Evolutionary conservation across 2,888 invertebrate species (phyloP), one percentile per base, ranked within the genome.

Genomic region (Tachina grossa): DNA sequence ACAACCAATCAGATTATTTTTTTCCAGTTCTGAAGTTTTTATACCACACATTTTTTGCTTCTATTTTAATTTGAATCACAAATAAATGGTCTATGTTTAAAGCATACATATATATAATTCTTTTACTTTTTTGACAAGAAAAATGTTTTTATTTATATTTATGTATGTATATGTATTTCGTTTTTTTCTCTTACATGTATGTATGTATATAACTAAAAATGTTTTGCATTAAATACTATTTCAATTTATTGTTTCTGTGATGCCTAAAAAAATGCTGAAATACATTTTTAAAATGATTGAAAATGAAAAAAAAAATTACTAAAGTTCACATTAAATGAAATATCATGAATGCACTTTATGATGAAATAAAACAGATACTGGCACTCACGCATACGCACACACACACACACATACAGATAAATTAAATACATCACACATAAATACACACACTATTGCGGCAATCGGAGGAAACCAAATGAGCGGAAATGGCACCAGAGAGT

Each of bases 381-480:
- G 10, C 53, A 79, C 14, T 45, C 39, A 61, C 43, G 41, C 45
- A 39, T 16, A 47, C 8, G 31, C 51, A 43, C 22, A 53, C 4
- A 51, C 45, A 66, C 14, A 10, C n/a, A 51, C 43, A 53, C 22
- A 41, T 3, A 14, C 6, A 65, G 4, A 75, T 45, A 9, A 47
- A 31, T 66, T 65, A 45, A 65, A 76, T 55, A 76, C 53, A 76
- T 55, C 47, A 76, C 66, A 76, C 61, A 69, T 59, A 45, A 63
- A 47, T 16, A 71, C 51, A 51, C 31, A 80, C 80, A 76, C 71
- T 72, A 72, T 83, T 85, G 83, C 68, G 83, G 83, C 76, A 79
- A 66, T 76, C 85, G 83, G 75, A 83, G 85, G 85, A 85, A 85
- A 83, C 85, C 78, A 72, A 83, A 81, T 81, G 68, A 81, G 77